Base-by-base conservation (phyloP, 2,113 vertebrate genomes). In the Greenwoodochromis staneri region DNA sequence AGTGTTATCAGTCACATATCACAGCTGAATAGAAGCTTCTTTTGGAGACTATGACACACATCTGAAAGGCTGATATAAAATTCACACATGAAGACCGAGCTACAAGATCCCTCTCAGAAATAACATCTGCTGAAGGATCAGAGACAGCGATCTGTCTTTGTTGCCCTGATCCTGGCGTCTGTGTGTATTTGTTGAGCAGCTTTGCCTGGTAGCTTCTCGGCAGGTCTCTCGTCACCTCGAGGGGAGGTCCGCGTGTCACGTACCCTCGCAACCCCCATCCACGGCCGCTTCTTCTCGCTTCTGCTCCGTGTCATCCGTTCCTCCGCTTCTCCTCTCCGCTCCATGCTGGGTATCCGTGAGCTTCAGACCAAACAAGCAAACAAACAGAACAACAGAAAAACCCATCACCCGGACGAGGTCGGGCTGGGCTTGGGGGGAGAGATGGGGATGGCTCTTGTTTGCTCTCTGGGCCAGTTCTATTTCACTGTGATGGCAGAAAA, bases 381-480 rank as follows among this genome's bases (percentile, higher is more conserved):
- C 95, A 96, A 96, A 96, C 95, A 95, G 91, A 95, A 95, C 95
- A 95, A 95, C 94, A 90, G 92, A 94, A 95, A 95, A 96, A 93
- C 88, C 91, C 93, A 94, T 95, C 95, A 96, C 90, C 84, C 90
- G 90, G 94, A 95, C 95, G 93, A 91, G 94, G 93, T 90, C 90
- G 94, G 94, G 92, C 91, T 90, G 90, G 89, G 93, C 92, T 90
- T 83, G 87, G 24, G 73, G 51, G 61, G 21, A 87, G 93, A 91
- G 94, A 94, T 90, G 93, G 84, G 85, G 57, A 86, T 86, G 63
- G 92, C 95, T 95, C 87, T 95, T 96, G 94, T 96, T 97, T 96
- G 94, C 91, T 93, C 92, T 92, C 57, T 57, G 80, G 91, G 92
- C 87, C 85, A 24, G 93, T 96, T 96, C 93, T 91, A 95, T 96